Conservation (phyloP, 2,888 invertebrate species). For the Protodeltote pygarga region DNA sequence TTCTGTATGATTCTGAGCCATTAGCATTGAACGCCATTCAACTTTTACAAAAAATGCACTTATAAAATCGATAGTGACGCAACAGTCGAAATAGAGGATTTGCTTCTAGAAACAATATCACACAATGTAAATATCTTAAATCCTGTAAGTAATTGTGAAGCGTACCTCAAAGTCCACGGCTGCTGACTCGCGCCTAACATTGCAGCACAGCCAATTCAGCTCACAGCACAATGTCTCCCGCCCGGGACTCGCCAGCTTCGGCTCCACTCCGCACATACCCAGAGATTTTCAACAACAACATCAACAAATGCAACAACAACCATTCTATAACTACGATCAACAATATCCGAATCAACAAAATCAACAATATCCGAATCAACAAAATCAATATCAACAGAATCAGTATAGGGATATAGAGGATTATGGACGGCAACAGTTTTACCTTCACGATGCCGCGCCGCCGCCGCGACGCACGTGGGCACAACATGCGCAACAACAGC, state of each 20-base stretch:
- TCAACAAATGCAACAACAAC: slow-evolving; percentile 58
- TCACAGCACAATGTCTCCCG: slow-evolving; percentile 84
- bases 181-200: slow-evolving; percentile 50
- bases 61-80: no score
- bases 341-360: slow-evolving; percentile 22
- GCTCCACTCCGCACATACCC: slow-evolving; percentile 83
- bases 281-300: slow-evolving; percentile 64
- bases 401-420: slow-evolving; percentile 70
- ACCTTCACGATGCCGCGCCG: slow-evolving; percentile 89
- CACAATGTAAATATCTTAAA: no score
- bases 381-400: slow-evolving; percentile 43
- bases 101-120: no score
- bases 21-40: no score
- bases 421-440: slow-evolving; percentile 88
- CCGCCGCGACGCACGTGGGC: slow-evolving; percentile 90
- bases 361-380: slow-evolving; percentile 26
- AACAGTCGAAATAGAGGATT: no score
- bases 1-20: no score
- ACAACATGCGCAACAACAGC: slow-evolving; percentile 75
- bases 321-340: slow-evolving; percentile 60
- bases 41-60: no score
- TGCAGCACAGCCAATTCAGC: slow-evolving; percentile 86
- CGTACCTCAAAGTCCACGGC: slow-evolving; percentile 43
- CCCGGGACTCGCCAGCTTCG: slow-evolving; percentile 71
- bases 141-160: slow-evolving; percentile 27